Evolutionary conservation across 2,797 vertebrate species (phyloP), one percentile per base, ranked within the genome.

Genomic region (Apogon hyalosoma): DNA sequence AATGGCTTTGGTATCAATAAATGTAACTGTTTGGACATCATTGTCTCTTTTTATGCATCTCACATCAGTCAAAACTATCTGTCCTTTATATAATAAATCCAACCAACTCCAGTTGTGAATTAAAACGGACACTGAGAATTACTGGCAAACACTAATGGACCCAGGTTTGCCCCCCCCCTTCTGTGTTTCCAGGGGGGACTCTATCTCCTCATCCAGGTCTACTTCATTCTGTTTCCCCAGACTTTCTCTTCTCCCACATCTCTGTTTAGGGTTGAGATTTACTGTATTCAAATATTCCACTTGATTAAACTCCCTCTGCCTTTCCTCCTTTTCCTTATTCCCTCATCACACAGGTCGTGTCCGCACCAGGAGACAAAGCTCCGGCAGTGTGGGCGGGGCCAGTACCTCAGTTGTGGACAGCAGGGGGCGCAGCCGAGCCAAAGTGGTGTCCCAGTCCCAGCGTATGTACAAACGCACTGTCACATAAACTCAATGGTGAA

Each of bases 381-480:
- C 98, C 0, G 96, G 97, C 83, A 98, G 94, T 13, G 73, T 93
- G 63, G 94, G 93, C 12, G 95, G 94, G 0, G 84, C 94, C 53
- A 94, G 90, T 75, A 84, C 95, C 0, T 92, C 94, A 0, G 92
- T 96, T 70, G 93, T 95, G 5, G 98, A 99, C 69, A 98, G 90
- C 43, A 95, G 97, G 63, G 98, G 97, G 57, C 96, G 98, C 40
- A 99, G 97, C 85, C 93, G 97, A 42, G 96, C 98, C 75, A 99
- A 99, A 95, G 95, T 96, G 2, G 97, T 97, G 49, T 99, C 98
- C 12, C 98, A 99, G 87, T 99, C 97, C 45, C 98, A 99, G 90
- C 98, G 98, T 99, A 91, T 72, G 94, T 94, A 66, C 7, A 38
- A 41, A 47, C 19, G 24, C 15, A 39, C 15, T 0, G 16, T 39